phyloP scores from a whole-genome alignment of 2,797 vertebrate genomes.

The Nothura maculosa region DNA sequence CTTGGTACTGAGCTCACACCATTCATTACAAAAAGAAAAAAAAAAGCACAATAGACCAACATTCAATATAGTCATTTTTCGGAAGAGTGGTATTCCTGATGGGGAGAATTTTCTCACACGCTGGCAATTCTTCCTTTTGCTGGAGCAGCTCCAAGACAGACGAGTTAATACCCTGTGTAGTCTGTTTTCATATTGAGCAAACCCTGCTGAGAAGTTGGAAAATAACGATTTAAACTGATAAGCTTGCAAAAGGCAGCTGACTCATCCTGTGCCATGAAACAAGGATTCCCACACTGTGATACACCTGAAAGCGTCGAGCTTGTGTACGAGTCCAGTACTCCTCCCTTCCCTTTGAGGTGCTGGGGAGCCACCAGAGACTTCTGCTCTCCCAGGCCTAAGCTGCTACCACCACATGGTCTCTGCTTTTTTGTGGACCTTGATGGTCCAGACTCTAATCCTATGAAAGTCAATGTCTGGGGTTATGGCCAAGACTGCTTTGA shows the following conservation, averaged over 20 bases:
- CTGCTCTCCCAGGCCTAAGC: neutral
- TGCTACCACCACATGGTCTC: neutral
- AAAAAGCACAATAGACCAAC: neutral
- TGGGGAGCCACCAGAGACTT: conserved; percentile 3
- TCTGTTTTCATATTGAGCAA: conserved; percentile 66
- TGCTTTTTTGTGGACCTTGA: neutral
- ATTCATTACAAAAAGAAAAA: neutral
- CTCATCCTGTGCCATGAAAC: conserved; percentile 19
- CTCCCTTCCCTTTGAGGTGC: neutral
- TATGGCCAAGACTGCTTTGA: neutral
- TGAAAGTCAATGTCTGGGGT: neutral
- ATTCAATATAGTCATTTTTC: fast-evolving
- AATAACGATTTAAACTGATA: conserved; percentile 61
- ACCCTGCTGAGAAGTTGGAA: conserved; percentile 41
- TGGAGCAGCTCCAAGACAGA: conserved; percentile 50
- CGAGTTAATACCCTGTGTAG: conserved; percentile 15
- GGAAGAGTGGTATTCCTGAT: neutral
- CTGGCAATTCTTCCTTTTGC: conserved; percentile 16
- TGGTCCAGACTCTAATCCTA: neutral
- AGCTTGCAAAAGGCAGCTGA: conserved; percentile 58
- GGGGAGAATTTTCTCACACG: neutral
- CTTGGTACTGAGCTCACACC: neutral
- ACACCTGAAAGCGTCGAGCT: neutral
- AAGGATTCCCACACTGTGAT: conserved; percentile 50
- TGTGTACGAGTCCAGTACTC: neutral